Percentiles rank a stretch among this genome's conserved stretches.
Evolutionary conservation across 2,797 vertebrate species (phyloP).

Genomic region (Catamblyrhynchus diadema): DNA sequence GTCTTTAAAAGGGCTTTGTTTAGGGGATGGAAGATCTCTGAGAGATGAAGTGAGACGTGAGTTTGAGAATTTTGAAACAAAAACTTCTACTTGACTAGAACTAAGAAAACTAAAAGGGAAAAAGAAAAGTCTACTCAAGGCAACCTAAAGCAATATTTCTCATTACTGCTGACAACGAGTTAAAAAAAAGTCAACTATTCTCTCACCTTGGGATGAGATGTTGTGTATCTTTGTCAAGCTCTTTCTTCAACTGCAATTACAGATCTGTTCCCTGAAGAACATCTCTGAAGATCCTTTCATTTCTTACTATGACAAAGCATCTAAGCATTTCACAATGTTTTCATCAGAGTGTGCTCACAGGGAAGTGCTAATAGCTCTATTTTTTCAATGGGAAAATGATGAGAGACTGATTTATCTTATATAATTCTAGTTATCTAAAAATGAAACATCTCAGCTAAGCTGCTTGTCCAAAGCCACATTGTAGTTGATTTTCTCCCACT

Average conservation of each 20-base stretch:
- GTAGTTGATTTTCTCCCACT: background rate
- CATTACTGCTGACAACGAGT: background rate
- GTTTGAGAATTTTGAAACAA: background rate
- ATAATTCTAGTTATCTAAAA: background rate
- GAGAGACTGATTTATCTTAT: background rate
- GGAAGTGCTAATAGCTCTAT: background rate
- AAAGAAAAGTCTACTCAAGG: background rate
- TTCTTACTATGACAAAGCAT: background rate
- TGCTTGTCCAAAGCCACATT: background rate
- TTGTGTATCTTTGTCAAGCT: background rate
- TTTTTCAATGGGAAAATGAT: background rate
- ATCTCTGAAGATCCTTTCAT: background rate
- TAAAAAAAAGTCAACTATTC: background rate
- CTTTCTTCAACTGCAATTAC: background rate
- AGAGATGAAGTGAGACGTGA: background rate
- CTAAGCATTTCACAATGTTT: background rate
- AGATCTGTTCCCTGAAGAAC: background rate
- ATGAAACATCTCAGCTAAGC: background rate
- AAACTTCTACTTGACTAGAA: background rate
- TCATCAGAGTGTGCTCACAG: background rate
- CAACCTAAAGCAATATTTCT: background rate
- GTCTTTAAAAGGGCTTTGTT: background rate
- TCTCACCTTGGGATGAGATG: background rate
- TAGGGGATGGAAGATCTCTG: background rate
- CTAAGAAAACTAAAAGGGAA: background rate